A percentile compares a stretch with the other conserved stretches of the same genome.
Evolutionary conservation across 2,113 vertebrate genomes (phyloP).

Genomic region (Sclerurus mexicanus): DNA sequence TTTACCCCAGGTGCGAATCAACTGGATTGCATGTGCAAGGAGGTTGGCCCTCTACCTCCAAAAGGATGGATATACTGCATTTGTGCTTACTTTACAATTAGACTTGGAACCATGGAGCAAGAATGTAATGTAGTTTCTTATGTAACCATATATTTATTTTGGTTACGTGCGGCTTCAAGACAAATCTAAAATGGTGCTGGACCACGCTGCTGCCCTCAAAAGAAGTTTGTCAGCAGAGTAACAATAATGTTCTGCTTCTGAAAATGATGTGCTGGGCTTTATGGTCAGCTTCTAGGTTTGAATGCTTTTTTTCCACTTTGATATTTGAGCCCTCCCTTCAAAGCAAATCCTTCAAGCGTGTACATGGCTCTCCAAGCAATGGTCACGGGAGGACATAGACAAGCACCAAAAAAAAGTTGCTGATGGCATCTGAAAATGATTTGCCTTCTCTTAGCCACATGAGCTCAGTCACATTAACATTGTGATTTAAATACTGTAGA

Average conservation of each 20-base stretch:
- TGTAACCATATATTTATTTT: slow-evolving; percentile 64
- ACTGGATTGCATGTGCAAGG: rapidly evolving
- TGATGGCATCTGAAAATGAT: slow-evolving; percentile 37
- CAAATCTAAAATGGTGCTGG: slow-evolving; percentile 43
- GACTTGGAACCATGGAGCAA: neutral
- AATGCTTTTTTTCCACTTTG: slow-evolving; percentile 44
- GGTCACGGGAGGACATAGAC: slow-evolving; percentile 34
- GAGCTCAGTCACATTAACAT: neutral
- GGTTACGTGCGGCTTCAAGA: slow-evolving; percentile 18
- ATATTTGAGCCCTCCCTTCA: slow-evolving; percentile 36
- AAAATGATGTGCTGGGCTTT: slow-evolving; percentile 59
- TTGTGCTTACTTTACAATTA: slow-evolving; percentile 50
- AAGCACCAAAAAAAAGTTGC: neutral
- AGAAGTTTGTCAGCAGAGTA: slow-evolving; percentile 60
- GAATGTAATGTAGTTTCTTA: neutral
- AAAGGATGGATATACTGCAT: neutral
- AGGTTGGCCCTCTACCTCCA: neutral
- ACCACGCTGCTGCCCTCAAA: slow-evolving; percentile 48
- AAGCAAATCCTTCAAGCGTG: slow-evolving; percentile 2
- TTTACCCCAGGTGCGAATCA: neutral
- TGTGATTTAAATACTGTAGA: slow-evolving; percentile 2
- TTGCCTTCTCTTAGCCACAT: neutral
- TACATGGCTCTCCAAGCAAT: slow-evolving; percentile 20
- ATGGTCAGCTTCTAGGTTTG: slow-evolving; percentile 40
- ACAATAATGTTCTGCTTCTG: slow-evolving; percentile 37